Conservation (phyloP, 2,797 vertebrate species). For the Lagorchestes hirsutus region DNA sequence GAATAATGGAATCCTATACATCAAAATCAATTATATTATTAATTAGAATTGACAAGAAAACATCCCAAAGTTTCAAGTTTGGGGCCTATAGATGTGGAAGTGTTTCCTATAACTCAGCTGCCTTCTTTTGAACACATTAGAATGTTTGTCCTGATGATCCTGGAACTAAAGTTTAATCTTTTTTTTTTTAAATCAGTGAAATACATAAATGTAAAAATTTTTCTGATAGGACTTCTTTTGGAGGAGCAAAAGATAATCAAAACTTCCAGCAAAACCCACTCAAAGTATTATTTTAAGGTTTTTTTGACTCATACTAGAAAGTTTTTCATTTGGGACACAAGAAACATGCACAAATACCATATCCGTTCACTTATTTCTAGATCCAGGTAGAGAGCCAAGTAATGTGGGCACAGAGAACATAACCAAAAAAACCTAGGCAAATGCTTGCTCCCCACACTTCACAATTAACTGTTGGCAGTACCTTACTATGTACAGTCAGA, state of each 20-base stretch:
- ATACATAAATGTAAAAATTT: constrained; percentile 35
- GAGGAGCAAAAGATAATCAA: constrained; percentile 25
- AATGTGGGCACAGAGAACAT: background rate
- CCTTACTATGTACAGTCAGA: background rate
- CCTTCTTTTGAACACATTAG: background rate
- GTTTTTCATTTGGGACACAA: constrained; percentile 36
- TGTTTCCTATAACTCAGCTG: background rate
- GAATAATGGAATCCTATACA: constrained; percentile 78
- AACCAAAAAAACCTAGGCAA: background rate
- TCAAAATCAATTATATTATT: constrained; percentile 77
- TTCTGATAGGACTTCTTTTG: constrained; percentile 16
- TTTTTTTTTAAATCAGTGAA: constrained; percentile 21
- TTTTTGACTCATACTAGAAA: constrained; percentile 8
- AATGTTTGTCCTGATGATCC: constrained; percentile 7
- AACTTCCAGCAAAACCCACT: background rate
- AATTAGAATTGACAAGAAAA: constrained; percentile 72
- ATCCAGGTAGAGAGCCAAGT: background rate
- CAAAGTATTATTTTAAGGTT: background rate
- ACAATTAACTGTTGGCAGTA: background rate
- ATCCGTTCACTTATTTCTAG: background rate
- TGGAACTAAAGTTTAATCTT: constrained; percentile 28
- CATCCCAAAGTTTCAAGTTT: constrained; percentile 51
- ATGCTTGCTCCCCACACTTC: background rate
- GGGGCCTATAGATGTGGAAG: background rate
- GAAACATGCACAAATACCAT: constrained; percentile 15